These are phyloP conservation scores for Perccottus glenii DNA, from an alignment of 2,113 vertebrate genomes.

Conservation along the genomic window DNA sequence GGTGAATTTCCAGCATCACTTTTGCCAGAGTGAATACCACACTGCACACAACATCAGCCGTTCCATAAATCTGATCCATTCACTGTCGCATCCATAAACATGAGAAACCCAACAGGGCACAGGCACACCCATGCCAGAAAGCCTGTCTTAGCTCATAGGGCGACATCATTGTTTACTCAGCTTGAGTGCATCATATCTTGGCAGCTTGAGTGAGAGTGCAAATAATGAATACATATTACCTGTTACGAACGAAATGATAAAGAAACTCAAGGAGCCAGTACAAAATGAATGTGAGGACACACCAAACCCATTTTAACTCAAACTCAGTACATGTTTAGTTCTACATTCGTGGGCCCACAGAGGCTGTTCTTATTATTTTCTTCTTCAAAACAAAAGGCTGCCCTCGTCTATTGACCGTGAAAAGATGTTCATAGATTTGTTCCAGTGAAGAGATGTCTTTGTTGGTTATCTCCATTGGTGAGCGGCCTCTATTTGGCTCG, in stretches of 20 bases:
- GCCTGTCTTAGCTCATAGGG: constrained; percentile 63
- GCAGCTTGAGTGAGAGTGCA: constrained; percentile 50
- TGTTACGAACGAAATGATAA: constrained; percentile 43
- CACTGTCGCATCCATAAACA: constrained; percentile 61
- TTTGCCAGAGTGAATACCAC: constrained; percentile 40
- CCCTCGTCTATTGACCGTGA: constrained; percentile 65
- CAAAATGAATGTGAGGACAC: not conserved
- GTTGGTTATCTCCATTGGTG: constrained; percentile 75
- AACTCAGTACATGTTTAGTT: constrained; percentile 33
- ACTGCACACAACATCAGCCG: constrained; percentile 28
- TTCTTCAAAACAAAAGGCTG: constrained; percentile 60
- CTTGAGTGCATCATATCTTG: constrained; percentile 72
- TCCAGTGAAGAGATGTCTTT: constrained; percentile 73
- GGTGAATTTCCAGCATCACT: constrained; percentile 43
- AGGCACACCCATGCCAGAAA: constrained; percentile 70
- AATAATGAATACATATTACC: constrained; percentile 36
- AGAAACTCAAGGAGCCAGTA: constrained; percentile 4
- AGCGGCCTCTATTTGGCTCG: constrained; percentile 73
- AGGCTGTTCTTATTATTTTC: constrained; percentile 23
- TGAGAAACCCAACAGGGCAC: constrained; percentile 55
- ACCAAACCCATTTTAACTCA: constrained; percentile 19
- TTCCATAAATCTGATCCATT: constrained; percentile 61
- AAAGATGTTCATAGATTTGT: constrained; percentile 73
- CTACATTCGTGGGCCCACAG: constrained; percentile 22
- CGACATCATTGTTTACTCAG: constrained; percentile 78